Conservation (phyloP, 2,888 invertebrate genomes). For the Andrena chrysosceles region DNA sequence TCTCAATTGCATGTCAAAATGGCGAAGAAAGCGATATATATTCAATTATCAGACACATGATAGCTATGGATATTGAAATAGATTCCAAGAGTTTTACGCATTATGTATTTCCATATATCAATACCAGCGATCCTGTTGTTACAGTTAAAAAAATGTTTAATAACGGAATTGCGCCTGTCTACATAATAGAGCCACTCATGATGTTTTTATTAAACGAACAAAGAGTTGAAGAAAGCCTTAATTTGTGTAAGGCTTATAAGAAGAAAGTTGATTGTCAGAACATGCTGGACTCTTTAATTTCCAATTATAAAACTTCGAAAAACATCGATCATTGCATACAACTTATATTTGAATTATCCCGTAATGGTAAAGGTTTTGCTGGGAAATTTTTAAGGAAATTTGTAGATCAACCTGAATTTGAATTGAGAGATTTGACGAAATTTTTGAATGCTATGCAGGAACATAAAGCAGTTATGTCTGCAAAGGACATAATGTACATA, state of each 20-base stretch:
- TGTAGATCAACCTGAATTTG: neutral
- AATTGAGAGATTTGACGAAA: neutral
- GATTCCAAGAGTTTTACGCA: slow-evolving; percentile 87
- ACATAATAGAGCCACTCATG: slow-evolving; percentile 86
- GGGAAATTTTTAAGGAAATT: slow-evolving; percentile 7
- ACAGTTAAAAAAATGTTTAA: slow-evolving; percentile 86
- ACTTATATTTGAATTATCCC: neutral
- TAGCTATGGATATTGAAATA: slow-evolving; percentile 86
- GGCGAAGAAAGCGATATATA: slow-evolving; percentile 87
- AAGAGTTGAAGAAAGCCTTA: slow-evolving; percentile 79
- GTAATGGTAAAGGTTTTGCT: slow-evolving; percentile 23
- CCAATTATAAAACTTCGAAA: slow-evolving; percentile 85
- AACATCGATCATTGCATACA: slow-evolving; percentile 83
- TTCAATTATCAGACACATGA: slow-evolving; percentile 86
- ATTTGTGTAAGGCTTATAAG: neutral
- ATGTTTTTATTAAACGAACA: slow-evolving; percentile 85
- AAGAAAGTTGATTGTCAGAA: slow-evolving; percentile 84
- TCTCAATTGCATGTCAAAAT: slow-evolving; percentile 85
- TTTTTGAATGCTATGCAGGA: neutral
- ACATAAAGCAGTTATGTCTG: neutral
- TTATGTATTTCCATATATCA: slow-evolving; percentile 87
- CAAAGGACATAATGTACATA: neutral
- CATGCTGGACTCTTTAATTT: slow-evolving; percentile 85
- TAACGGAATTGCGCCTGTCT: slow-evolving; percentile 83
- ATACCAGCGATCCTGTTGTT: slow-evolving; percentile 85